A percentile compares a stretch with the other conserved stretches of the same genome.
Evolutionary conservation across 2,888 invertebrate genomes (phyloP).

Genomic region (Troides aeacus): DNA sequence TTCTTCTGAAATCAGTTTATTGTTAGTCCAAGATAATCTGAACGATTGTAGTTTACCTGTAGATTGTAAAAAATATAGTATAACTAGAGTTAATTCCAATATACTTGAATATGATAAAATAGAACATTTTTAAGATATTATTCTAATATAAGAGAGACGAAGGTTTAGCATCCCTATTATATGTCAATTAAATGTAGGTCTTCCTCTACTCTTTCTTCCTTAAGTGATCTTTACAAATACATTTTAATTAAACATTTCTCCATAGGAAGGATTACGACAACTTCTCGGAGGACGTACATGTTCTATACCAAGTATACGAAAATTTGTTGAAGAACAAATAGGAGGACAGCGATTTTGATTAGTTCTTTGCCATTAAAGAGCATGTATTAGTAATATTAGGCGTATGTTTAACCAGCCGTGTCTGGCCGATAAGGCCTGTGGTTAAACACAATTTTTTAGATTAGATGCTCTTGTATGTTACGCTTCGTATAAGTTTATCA

Average conservation of each 20-base stretch:
- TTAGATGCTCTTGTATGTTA: constrained; percentile 5
- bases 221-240: not conserved
- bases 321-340: not conserved
- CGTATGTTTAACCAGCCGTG: not conserved
- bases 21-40: too few relatives aligned
- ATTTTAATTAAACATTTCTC: not conserved
- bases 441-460: not conserved
- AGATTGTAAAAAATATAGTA: too few relatives aligned
- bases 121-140: too few relatives aligned
- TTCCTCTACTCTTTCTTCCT: too few relatives aligned
- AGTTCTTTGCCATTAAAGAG: not conserved
- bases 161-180: not conserved
- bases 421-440: not conserved
- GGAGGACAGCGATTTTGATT: not conserved
- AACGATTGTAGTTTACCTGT: too few relatives aligned
- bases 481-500: not conserved
- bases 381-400: not conserved
- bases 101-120: too few relatives aligned
- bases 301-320: not conserved
- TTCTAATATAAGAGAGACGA: too few relatives aligned
- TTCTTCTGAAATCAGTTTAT: too few relatives aligned
- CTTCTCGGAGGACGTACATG: not conserved
- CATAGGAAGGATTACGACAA: not conserved
- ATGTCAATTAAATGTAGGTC: not conserved
- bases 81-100: too few relatives aligned